Evolutionary conservation across 2,888 invertebrate species (phyloP), one percentile per base, ranked within the genome.

Genomic region (Ptycholaimellus sp.): DNA sequence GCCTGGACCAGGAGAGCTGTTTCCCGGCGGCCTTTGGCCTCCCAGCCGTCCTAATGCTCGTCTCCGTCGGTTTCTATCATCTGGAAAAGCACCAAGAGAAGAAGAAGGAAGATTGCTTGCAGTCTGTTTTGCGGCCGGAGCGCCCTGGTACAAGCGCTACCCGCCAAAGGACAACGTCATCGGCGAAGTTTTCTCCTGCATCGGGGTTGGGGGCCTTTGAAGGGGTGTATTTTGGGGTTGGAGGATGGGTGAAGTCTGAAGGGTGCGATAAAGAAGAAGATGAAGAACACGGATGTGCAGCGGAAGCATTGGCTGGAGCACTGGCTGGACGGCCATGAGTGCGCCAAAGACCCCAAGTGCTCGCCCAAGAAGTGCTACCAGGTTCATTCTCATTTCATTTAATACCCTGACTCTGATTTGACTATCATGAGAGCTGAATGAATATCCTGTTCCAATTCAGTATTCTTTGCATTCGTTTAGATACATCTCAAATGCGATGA

Each of bases 21-120:
- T 87, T 71, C 59, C 76, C 76, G 0, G 58, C 76, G 44, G 83
- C 85, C 0, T 90, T 87, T 58, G 78, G 81, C 1, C 72, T 87
- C 3, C 85, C 87, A 0, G 79, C 81, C 1, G 50, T 73, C 33
- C 67, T 87, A 1, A 85, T 87, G 83, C 56, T 79, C 20, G 42
- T 74, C 6, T 76, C 85, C 1, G 68, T 82, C 41, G 56, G 77
- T 78, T 65, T 69, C 53, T 47, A 6, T 6, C 25, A 18, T 18
- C 9, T 16, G 7, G 14, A 17, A 17, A 35, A n/a, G n/a, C 16
- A 27, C 45, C 43, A 11, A 38, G 37, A 19, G 1, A 29, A 21
- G 20, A n/a, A 14, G 23, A 11, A 34, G 23, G 34, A 27, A 25
- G 6, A 11, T 34, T 7, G n/a, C 64, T 45, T 67, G 37, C 62